Base-by-base conservation (phyloP, 2,113 vertebrate genomes). In the Platichthys flesus region DNA sequence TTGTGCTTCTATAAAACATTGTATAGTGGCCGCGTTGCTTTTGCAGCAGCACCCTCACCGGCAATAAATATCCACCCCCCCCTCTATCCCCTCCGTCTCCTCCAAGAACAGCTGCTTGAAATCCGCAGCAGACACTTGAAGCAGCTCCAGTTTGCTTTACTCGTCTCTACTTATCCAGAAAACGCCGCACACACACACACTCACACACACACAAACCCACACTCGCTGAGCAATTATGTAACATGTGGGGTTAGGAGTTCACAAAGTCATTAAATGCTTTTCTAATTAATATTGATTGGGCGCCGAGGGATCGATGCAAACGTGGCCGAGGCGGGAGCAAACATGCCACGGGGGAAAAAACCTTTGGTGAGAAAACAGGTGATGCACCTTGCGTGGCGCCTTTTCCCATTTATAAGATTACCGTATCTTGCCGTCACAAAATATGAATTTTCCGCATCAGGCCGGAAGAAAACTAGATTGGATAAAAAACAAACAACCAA, bases 271-370 rank as follows among this genome's bases (percentile, higher is more conserved):
- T 92, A 91, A 91, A 90, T 66, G 86, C 72, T 90, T 90, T 91
- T 92, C 85, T 93, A 92, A 94, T 93, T 91, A 91, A 88, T 92
- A 94, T 92, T 87, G 92, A 93, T 91, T 81, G 76, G 67, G 73
- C 37, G 0, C 54, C 23, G 16, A 66, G 58, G 59, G 69, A 89
- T 94, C 86, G 21, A 92, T 92, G 86, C 76, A 31, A 31, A 7
- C 31, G 6, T 31, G 31, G 31, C 31, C 6, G 31, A 31, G 31
- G 28, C 28, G 28, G 4, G 4, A 28, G 28, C 28, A 49, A 52
- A 72, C 24, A 37, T 55, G 49, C 23, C 13, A 42, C 10, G 42
- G 59, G 16, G 6, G 7, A 31, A 31, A 85, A 67, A 52, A n/a
- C 2, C 3, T 49, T 3, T 5, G 5, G 47, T 18, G 47, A 5